Conservation (phyloP, 2,888 invertebrate species). For the Nebria salina region DNA sequence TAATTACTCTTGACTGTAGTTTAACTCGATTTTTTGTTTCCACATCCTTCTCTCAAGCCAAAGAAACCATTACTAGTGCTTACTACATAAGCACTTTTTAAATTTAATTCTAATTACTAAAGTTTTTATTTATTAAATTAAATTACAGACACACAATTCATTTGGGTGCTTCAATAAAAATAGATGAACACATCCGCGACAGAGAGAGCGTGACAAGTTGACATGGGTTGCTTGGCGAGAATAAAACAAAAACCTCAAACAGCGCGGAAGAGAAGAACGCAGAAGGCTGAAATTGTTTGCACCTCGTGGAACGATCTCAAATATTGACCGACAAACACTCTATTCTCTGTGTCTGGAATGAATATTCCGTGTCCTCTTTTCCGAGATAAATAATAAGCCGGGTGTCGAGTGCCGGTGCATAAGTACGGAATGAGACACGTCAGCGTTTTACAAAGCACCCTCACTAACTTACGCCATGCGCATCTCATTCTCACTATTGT, state of each 20-base stretch:
- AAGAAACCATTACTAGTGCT: background rate
- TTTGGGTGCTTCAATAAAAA: background rate
- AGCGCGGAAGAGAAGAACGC: background rate
- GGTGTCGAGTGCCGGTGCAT: background rate
- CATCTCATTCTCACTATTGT: background rate
- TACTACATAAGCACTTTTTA: background rate
- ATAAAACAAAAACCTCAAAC: background rate
- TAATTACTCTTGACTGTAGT: conserved; percentile 1
- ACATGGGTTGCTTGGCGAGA: background rate
- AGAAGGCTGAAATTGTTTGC: background rate
- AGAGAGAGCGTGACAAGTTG: background rate
- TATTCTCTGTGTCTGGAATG: background rate
- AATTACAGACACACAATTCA: no score
- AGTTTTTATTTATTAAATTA: no score
- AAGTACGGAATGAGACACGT: background rate
- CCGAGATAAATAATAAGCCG: background rate
- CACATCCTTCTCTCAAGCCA: background rate
- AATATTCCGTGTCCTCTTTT: background rate
- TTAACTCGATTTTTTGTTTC: background rate
- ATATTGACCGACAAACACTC: background rate
- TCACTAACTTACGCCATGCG: no score
- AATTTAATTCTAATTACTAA: background rate
- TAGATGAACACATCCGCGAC: background rate
- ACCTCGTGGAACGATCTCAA: background rate
- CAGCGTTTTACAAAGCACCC: background rate